phyloP scores from a whole-genome alignment of 2,888 invertebrate genomes.

The Troilus luridus region DNA sequence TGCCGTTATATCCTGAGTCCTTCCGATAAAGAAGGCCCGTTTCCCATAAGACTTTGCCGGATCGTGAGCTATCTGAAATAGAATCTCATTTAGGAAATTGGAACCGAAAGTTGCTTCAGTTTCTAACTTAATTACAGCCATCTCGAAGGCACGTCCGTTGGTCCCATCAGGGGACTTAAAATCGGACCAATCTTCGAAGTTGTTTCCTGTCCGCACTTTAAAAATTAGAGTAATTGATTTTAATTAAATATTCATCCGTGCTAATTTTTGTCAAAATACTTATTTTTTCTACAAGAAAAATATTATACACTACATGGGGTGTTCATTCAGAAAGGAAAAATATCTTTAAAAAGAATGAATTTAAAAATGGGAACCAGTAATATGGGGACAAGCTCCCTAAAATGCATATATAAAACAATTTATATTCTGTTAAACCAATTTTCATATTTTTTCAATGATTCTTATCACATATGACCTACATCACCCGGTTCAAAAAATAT shows the following conservation, averaged over 20 bases:
- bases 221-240: background rate
- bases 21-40: background rate
- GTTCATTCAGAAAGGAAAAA: too few relatives aligned
- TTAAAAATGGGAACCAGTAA: too few relatives aligned
- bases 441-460: too few relatives aligned
- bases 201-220: background rate
- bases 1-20: background rate
- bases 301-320: too few relatives aligned
- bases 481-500: too few relatives aligned
- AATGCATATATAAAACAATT: too few relatives aligned
- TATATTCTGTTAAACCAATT: too few relatives aligned
- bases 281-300: too few relatives aligned
- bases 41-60: constrained; percentile 30
- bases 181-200: background rate
- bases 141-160: background rate
- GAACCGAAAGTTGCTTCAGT: constrained; percentile 40
- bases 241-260: background rate
- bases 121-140: constrained; percentile 51
- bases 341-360: too few relatives aligned
- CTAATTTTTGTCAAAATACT: too few relatives aligned
- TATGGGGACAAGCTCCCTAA: too few relatives aligned
- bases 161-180: background rate
- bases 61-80: constrained; percentile 51
- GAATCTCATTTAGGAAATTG: constrained; percentile 51
- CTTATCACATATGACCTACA: too few relatives aligned